A percentile compares a stretch with the other conserved stretches of the same genome.
Evolutionary conservation across 2,113 vertebrate species (phyloP).

Genomic region (Nanorana parkeri): DNA sequence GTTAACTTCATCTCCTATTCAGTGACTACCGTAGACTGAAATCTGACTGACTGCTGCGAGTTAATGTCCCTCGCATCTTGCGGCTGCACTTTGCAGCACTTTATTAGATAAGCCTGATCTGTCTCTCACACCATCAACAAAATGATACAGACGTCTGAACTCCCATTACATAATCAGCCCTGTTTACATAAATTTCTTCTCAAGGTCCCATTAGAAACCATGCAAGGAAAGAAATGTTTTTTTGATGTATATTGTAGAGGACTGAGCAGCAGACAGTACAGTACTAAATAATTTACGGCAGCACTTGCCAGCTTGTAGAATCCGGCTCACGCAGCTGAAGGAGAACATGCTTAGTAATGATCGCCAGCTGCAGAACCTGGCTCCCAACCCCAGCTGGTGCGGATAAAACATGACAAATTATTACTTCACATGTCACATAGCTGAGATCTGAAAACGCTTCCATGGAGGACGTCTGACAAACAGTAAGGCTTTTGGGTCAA

Average conservation of each 20-base stretch:
- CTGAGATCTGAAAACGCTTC: too few species aligned
- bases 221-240: background rate
- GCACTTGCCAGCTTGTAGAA: constrained; percentile 7
- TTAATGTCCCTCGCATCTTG: too few species aligned
- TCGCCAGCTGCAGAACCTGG: background rate
- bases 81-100: too few species aligned
- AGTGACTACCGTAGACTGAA: too few species aligned
- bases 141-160: background rate
- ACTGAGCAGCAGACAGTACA: background rate
- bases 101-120: background rate
- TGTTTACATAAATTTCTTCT: constrained; percentile 13
- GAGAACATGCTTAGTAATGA: background rate
- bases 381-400: background rate
- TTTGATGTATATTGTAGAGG: constrained; percentile 38
- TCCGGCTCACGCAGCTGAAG: background rate
- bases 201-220: background rate
- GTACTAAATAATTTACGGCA: constrained; percentile 34
- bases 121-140: background rate
- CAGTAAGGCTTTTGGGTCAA: too few species aligned
- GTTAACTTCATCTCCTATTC: too few species aligned
- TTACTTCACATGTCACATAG: background rate
- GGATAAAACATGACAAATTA: background rate
- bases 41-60: too few species aligned
- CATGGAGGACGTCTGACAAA: too few species aligned
- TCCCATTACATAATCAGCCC: constrained; percentile 10